A percentile compares a stretch with the other conserved stretches of the same genome.
These are phyloP conservation scores for Volucella inflata DNA, from an alignment of 2,888 invertebrate genomes.

Conservation along the genomic window DNA sequence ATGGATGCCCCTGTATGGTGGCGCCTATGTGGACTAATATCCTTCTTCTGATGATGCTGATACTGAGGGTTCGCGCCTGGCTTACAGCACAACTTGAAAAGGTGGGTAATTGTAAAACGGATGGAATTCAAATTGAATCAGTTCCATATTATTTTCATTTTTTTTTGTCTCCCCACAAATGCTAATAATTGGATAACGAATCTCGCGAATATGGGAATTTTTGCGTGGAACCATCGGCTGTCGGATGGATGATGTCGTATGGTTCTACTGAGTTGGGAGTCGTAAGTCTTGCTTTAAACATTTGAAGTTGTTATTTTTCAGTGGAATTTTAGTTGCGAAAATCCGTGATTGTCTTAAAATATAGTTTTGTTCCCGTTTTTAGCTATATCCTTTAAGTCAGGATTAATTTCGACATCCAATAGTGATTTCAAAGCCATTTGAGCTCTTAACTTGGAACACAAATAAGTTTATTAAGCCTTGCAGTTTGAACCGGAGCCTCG, in stretches of 20 bases:
- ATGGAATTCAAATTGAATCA: slow-evolving; percentile 71
- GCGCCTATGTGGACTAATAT: slow-evolving; percentile 39
- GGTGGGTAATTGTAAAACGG: slow-evolving; percentile 83
- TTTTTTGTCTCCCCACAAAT: slow-evolving; percentile 43
- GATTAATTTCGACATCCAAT: too few species aligned
- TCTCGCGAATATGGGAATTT: slow-evolving; percentile 53
- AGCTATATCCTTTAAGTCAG: too few species aligned
- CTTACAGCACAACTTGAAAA: slow-evolving; percentile 83
- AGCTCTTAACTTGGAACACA: too few species aligned
- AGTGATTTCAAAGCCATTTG: too few species aligned
- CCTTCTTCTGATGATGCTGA: slow-evolving; percentile 1
- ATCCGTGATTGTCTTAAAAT: too few species aligned
- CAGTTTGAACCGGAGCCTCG: too few species aligned
- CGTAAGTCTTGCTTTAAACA: too few species aligned
- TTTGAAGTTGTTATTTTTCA: too few species aligned
- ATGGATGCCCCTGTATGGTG: slow-evolving; percentile 50
- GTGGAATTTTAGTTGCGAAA: too few species aligned
- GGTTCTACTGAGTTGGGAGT: too few species aligned
- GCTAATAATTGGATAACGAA: slow-evolving; percentile 78
- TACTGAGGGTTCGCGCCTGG: slow-evolving; percentile 64
- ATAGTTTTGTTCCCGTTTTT: too few species aligned
- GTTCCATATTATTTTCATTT: slow-evolving; percentile 63
- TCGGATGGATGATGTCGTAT: background rate
- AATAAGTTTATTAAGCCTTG: too few species aligned
- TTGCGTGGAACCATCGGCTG: background rate